Evolutionary conservation across 2,797 vertebrate species (phyloP).

Genomic region (Astyanax mexicanus): DNA sequence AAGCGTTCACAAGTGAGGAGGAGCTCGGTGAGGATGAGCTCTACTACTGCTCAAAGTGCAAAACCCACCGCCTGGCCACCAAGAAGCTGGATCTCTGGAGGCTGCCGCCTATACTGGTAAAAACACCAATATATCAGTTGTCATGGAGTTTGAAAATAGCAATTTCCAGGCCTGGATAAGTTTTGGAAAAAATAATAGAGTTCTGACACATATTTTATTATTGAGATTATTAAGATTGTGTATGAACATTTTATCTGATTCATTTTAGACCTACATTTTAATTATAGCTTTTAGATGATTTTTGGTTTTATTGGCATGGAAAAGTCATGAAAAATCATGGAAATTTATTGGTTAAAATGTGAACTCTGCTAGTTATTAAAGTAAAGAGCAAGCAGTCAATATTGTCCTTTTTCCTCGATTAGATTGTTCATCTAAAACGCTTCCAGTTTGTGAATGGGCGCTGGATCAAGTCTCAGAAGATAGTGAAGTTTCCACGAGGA

Average conservation of each 20-base stretch:
- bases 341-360: too few relatives aligned
- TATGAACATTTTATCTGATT: too few relatives aligned
- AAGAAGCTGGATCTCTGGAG: conserved; percentile 99
- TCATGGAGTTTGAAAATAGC: too few relatives aligned
- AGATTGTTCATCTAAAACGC: conserved; percentile 98
- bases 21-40: conserved; percentile 97
- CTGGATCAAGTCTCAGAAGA: conserved; percentile 99
- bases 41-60: conserved; percentile 99
- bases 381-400: not conserved
- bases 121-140: conserved; percentile 4
- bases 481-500: conserved; percentile 94
- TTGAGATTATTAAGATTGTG: too few relatives aligned
- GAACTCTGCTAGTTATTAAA: not conserved
- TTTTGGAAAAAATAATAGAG: too few relatives aligned
- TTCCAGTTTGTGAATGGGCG: conserved; percentile 98
- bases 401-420: conserved; percentile 7
- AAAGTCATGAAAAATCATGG: too few relatives aligned
- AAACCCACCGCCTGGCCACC: conserved; percentile 94
- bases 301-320: too few relatives aligned
- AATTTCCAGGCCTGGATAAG: too few relatives aligned
- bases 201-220: too few relatives aligned
- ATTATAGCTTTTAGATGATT: too few relatives aligned
- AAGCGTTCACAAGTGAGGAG: conserved; percentile 96
- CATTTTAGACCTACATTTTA: too few relatives aligned
- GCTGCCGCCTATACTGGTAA: conserved; percentile 94